Evolutionary conservation across 2,797 vertebrate genomes (phyloP), one percentile per base, ranked within the genome.

Genomic region (Semotilus atromaculatus): DNA sequence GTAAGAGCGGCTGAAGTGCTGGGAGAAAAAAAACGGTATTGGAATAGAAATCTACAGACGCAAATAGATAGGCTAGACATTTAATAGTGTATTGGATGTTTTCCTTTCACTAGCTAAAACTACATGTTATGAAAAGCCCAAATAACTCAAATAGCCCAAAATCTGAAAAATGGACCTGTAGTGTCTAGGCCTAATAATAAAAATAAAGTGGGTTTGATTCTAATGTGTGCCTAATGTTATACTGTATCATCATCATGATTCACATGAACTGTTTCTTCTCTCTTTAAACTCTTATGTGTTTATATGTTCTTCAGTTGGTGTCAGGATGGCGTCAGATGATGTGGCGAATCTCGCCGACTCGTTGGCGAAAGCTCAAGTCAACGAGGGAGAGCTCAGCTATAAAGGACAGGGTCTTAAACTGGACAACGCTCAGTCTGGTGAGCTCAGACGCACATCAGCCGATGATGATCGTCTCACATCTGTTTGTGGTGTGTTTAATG

Each of bases 321-420:
- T 83, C 88, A 88, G n/a, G 43, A 99, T 99, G 98, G 97, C 97
- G 43, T 96, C 97, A 11, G 98, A 99, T 90, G 95, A 96, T 88
- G 97, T 99, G 84, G 91, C 94, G 7, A 95, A 97, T 90, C 92
- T 99, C 89, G 96, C 95, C 0, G 96, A 97, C 88, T 97, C 96
- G 0, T 94, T 99, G 91, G 97, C 98, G 89, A 97, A 96, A 92
- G 94, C 97, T 13, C 96, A 94, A 89, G 97, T 99, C 31, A 95
- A 93, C 0, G 97, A 96, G 1, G 96, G 96, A 89, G 97, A 98
- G 90, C 92, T 99, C 89, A 99, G 98, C 90, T 99, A 98, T 92
- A 98, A 97, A 94, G 98, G 97, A 84, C 96, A 96, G 90, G 96
- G 96, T 38, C 94, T 97, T 81, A 99, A 99, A 91, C 96, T 99